Conservation (phyloP, 2,113 vertebrate species). For the Ahaetulla prasina region DNA sequence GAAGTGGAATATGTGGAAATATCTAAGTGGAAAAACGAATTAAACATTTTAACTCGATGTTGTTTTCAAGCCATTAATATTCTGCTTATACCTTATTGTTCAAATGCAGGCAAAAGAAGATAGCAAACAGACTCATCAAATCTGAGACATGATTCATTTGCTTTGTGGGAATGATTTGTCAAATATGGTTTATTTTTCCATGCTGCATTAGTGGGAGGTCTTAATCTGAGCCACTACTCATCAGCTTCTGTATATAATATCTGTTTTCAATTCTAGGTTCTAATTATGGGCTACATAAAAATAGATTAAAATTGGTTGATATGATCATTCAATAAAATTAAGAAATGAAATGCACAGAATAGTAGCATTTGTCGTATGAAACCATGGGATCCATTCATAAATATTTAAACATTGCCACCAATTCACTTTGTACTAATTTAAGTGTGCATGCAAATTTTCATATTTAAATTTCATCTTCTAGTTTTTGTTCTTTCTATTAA, state of each 20-base stretch:
- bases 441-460: background rate
- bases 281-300: background rate
- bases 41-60: conserved; percentile 16
- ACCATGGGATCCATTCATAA: background rate
- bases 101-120: conserved; percentile 7
- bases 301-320: background rate
- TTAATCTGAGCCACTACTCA: background rate
- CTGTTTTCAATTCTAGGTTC: background rate
- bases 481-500: background rate
- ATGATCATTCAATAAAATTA: background rate
- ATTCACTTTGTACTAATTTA: background rate
- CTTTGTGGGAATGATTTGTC: conserved; percentile 2
- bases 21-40: conserved; percentile 6
- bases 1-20: no score
- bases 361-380: background rate
- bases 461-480: background rate
- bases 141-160: conserved; percentile 15
- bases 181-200: background rate
- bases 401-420: background rate
- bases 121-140: conserved; percentile 20
- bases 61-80: conserved; percentile 19
- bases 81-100: conserved; percentile 10
- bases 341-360: background rate
- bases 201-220: background rate
- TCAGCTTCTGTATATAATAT: background rate